Base-by-base conservation (phyloP, 2,113 vertebrate species). In the Perca schrenkii region DNA sequence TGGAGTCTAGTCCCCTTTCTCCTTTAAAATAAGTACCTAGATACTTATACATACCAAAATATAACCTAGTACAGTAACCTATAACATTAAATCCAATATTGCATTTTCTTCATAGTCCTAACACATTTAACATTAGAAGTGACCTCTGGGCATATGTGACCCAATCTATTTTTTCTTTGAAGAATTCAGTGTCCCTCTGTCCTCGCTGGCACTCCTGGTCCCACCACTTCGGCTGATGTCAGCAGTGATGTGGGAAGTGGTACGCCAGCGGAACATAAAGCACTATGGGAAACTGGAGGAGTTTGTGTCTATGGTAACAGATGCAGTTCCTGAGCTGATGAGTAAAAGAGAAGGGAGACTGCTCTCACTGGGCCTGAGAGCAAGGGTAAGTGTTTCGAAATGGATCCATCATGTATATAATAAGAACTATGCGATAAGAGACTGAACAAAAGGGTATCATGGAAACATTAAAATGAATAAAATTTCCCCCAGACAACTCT, bases 301-400 rank as follows among this genome's bases (percentile, higher is more conserved):
- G 83, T 96, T 97, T 78, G 95, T 97, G 79, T 92, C 91, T 22
- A 94, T 92, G 67, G 93, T 97, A 73, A 96, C 94, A 2, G 91
- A 92, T 53, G 93, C 95, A 0, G 96, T 95, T 6, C 97, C 97
- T 2, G 96, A 96, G 7, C 83, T 97, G 72, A 94, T 97, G 84
- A 95, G 91, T 71, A 95, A 94, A 89, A 94, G 96, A 50, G 96
- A 97, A 82, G 93, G 95, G 5, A 93, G 94, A 12, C 95, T 96
- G n/a, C 92, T 97, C 17, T 95, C 95, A 56, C 82, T 97, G 81
- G 96, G 96, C 5, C 92, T 97, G 21, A 94, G 96, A 80, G 96
- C 97, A 31, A 95, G 96, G 94, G 97, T 97, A 91, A 89, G 93
- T 69, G n/a, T 58, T 40, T 25, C 1, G 4, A 52, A 58, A 70